Evolutionary conservation across 2,113 vertebrate genomes (phyloP).

Genomic region (Oreochromis aureus): DNA sequence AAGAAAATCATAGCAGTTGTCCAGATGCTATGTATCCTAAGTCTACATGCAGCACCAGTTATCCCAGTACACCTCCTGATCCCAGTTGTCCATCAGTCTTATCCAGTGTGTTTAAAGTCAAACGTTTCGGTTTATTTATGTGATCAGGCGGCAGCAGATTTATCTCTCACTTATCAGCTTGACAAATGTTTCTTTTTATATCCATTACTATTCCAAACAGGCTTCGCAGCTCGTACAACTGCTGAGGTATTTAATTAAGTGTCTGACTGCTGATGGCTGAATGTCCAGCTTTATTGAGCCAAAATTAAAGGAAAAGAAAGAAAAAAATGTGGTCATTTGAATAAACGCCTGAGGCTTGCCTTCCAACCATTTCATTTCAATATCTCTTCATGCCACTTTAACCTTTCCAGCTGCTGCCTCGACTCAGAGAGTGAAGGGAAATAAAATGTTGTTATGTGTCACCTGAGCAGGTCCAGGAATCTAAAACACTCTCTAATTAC

Average conservation of each 20-base stretch:
- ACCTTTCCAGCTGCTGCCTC: slow-evolving; percentile 57
- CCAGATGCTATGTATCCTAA: no score
- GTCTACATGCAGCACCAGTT: background rate
- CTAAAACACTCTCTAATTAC: background rate
- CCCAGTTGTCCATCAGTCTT: background rate
- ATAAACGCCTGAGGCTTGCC: slow-evolving; percentile 68
- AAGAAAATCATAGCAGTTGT: background rate
- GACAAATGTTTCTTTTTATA: slow-evolving; percentile 68
- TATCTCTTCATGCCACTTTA: slow-evolving; percentile 67
- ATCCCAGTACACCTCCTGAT: background rate
- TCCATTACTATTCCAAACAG: slow-evolving; percentile 62
- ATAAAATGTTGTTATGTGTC: background rate
- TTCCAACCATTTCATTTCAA: slow-evolving; percentile 64
- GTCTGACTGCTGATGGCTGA: slow-evolving; percentile 64
- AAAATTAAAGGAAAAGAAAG: slow-evolving; percentile 58
- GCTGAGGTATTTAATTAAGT: slow-evolving; percentile 71
- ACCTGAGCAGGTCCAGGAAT: background rate
- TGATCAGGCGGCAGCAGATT: slow-evolving; percentile 43
- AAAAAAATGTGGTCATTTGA: slow-evolving; percentile 62
- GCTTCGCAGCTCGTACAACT: slow-evolving; percentile 53
- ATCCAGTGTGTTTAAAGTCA: background rate
- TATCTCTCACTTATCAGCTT: slow-evolving; percentile 63
- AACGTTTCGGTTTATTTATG: background rate
- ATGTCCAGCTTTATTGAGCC: slow-evolving; percentile 68
- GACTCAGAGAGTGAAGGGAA: slow-evolving; percentile 17